A percentile compares a stretch with the other conserved stretches of the same genome.
phyloP scores from a whole-genome alignment of 2,113 vertebrate genomes.

The Mustela lutreola region DNA sequence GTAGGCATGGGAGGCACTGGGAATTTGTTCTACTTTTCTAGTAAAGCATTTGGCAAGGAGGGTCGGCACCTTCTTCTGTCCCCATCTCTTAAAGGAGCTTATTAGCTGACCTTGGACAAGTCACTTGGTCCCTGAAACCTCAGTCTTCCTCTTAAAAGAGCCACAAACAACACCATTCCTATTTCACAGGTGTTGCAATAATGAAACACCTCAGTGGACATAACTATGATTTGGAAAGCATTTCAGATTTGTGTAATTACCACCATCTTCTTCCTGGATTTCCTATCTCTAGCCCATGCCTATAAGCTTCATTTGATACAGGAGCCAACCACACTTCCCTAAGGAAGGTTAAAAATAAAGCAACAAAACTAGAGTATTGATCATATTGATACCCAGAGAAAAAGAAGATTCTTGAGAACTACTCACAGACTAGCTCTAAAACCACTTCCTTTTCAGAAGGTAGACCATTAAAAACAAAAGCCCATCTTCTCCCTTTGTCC shows the following conservation, averaged over 20 bases:
- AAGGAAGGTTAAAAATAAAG: constrained; percentile 25
- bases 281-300: background rate
- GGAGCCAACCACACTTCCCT: background rate
- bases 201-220: constrained; percentile 12
- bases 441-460: background rate
- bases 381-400: background rate
- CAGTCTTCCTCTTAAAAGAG: constrained; percentile 11
- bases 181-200: constrained; percentile 27
- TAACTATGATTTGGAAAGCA: constrained; percentile 14
- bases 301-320: background rate
- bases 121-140: background rate
- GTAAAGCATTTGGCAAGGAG: background rate
- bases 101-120: constrained; percentile 45
- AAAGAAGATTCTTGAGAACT: background rate
- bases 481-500: background rate
- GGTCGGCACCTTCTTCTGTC: background rate
- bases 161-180: background rate
- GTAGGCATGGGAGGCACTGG: background rate
- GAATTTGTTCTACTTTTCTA: constrained; percentile 23
- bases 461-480: constrained; percentile 1
- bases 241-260: constrained; percentile 29
- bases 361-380: background rate
- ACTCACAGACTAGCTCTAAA: background rate
- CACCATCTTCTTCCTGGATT: background rate
- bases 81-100: background rate